Evolutionary conservation across 2,888 invertebrate genomes (phyloP).

Genomic region (Geophilus truncorum): DNA sequence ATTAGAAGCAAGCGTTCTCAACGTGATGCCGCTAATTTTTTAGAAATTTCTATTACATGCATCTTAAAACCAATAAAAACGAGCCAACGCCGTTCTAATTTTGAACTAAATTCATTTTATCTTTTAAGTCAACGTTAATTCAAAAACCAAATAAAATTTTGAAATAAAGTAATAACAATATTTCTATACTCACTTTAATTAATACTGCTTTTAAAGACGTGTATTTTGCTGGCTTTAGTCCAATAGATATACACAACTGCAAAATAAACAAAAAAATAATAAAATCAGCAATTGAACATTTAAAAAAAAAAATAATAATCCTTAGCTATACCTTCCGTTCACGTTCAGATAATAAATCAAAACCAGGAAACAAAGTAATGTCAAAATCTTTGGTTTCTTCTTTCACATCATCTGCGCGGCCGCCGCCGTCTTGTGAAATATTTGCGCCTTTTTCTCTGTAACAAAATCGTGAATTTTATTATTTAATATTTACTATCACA

Average conservation of each 20-base stretch:
- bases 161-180: too few relatives aligned
- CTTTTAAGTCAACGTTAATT: too few relatives aligned
- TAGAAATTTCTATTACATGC: too few relatives aligned
- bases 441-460: conserved; percentile 18
- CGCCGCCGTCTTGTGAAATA: background rate
- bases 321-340: conserved; percentile 47
- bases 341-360: conserved; percentile 47
- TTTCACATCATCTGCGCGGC: conserved; percentile 34
- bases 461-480: background rate
- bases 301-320: too few relatives aligned
- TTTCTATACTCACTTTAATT: conserved; percentile 57
- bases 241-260: conserved; percentile 68
- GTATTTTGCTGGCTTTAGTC: conserved; percentile 80
- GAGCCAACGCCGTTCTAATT: too few relatives aligned
- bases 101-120: too few relatives aligned
- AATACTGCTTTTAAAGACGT: conserved; percentile 81
- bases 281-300: too few relatives aligned
- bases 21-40: too few relatives aligned
- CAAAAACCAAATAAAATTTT: too few relatives aligned
- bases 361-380: conserved; percentile 45
- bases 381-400: conserved; percentile 38
- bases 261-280: conserved; percentile 44
- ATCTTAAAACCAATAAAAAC: too few relatives aligned
- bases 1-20: too few relatives aligned
- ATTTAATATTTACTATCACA: background rate